A percentile compares a stretch with the other conserved stretches of the same genome.
Evolutionary conservation across 2,888 invertebrate species (phyloP).

Genomic region (Andrena chrysosceles): DNA sequence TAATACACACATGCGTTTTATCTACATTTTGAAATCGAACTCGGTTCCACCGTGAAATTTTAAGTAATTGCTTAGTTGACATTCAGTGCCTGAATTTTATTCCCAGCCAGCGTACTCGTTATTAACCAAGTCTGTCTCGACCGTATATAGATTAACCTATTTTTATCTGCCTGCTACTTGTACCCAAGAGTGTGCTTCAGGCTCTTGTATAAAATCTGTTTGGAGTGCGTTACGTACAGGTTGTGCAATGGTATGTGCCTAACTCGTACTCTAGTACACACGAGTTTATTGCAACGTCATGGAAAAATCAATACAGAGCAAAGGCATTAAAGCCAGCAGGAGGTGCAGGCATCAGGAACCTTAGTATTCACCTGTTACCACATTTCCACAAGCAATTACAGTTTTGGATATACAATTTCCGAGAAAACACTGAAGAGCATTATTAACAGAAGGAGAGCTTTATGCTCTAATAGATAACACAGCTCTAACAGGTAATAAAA

Average conservation of each 20-base stretch:
- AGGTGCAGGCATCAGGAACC: too few species aligned
- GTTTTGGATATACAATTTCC: too few species aligned
- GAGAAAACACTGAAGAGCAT: too few species aligned
- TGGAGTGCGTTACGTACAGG: conserved; percentile 18
- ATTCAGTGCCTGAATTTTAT: neutral
- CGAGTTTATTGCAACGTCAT: neutral
- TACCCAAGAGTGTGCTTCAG: conserved; percentile 23
- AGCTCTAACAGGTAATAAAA: too few species aligned
- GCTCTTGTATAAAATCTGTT: conserved; percentile 40
- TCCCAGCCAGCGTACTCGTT: neutral
- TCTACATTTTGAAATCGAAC: neutral
- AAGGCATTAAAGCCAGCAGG: neutral
- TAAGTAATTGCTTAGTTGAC: neutral
- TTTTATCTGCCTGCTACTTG: conserved; percentile 29
- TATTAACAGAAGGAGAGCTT: too few species aligned
- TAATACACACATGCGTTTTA: too few species aligned
- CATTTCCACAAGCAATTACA: too few species aligned
- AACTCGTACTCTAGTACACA: neutral
- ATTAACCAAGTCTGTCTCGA: neutral
- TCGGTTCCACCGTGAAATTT: neutral
- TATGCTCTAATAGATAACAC: too few species aligned
- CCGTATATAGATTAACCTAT: conserved; percentile 19
- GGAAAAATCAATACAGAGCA: conserved; percentile 1
- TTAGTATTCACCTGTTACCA: too few species aligned
- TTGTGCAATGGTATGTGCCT: conserved; percentile 16